Evolutionary conservation across 1,140 invertebrate species (phyloP).

Genomic region (Belonocnema kinseyi): DNA sequence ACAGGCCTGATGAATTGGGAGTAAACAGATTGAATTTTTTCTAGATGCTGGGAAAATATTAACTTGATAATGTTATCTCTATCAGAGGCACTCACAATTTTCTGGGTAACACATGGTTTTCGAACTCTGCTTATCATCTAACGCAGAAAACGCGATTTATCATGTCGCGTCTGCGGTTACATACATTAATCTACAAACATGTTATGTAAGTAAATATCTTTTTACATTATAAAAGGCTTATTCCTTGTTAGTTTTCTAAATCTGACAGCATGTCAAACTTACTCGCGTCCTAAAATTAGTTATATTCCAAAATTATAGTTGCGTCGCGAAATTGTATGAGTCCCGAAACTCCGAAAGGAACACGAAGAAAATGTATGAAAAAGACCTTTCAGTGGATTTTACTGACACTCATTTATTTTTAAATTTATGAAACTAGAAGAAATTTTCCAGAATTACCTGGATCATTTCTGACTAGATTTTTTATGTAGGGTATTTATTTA

Average conservation of each 20-base stretch:
- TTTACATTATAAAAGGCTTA: constrained; percentile 10
- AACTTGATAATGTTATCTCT: constrained; percentile 35
- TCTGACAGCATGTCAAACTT: too few species aligned
- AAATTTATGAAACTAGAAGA: too few species aligned
- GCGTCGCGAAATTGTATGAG: too few species aligned
- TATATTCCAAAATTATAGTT: background rate
- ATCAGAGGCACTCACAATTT: constrained; percentile 38
- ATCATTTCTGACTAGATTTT: too few species aligned
- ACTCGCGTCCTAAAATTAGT: background rate
- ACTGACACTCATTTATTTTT: too few species aligned
- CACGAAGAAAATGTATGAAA: too few species aligned
- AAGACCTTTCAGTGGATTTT: too few species aligned
- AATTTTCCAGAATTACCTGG: too few species aligned
- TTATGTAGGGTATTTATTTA: too few species aligned
- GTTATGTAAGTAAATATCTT: background rate
- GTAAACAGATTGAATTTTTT: constrained; percentile 35
- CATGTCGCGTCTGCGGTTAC: constrained; percentile 5
- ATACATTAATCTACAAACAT: background rate
- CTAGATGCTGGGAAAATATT: constrained; percentile 31
- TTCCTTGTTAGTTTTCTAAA: background rate
- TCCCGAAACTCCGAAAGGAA: too few species aligned
- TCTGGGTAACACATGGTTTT: constrained; percentile 34
- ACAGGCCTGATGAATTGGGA: constrained; percentile 26
- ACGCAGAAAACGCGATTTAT: background rate
- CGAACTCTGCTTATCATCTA: constrained; percentile 7